These are phyloP conservation scores for Platyscapa corneri DNA, from an alignment of 1,140 invertebrate species.

Conservation along the genomic window DNA sequence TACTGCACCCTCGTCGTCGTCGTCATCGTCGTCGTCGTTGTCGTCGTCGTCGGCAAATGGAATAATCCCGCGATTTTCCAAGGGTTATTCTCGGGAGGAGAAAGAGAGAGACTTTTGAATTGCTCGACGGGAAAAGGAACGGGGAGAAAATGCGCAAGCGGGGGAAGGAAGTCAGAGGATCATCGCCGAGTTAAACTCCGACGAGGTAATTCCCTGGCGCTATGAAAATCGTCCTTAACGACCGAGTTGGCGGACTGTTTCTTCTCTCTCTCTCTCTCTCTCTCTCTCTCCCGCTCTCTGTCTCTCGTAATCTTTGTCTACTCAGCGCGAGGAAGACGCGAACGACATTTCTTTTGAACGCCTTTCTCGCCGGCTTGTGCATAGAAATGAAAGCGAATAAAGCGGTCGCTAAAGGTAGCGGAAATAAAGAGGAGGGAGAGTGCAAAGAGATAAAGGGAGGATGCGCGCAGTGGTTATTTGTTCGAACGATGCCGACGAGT, in stretches of 20 bases:
- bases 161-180: slow-evolving; percentile 23
- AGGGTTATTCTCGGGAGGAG: slow-evolving; percentile 15
- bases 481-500: slow-evolving; percentile 26
- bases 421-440: slow-evolving; percentile 5
- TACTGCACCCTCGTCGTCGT: slow-evolving; percentile 6
- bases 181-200: slow-evolving; percentile 24
- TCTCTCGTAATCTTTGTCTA: background rate
- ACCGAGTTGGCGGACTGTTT: slow-evolving; percentile 51
- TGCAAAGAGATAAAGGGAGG: slow-evolving; percentile 29
- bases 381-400: slow-evolving; percentile 50
- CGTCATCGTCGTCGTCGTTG: slow-evolving; percentile 26
- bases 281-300: background rate
- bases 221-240: slow-evolving; percentile 58
- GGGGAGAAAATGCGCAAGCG: background rate
- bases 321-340: slow-evolving; percentile 17
- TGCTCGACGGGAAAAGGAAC: slow-evolving; percentile 34
- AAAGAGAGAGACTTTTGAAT: slow-evolving; percentile 31
- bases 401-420: slow-evolving; percentile 39
- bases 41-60: slow-evolving; percentile 48
- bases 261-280: background rate
- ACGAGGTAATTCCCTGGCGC: slow-evolving; percentile 55
- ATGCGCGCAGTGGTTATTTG: slow-evolving; percentile 39
- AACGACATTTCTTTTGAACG: slow-evolving; percentile 53
- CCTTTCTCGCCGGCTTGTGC: slow-evolving; percentile 31
- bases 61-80: slow-evolving; percentile 53